Conservation (phyloP, 2,113 vertebrate genomes). For the Jacana jacana region DNA sequence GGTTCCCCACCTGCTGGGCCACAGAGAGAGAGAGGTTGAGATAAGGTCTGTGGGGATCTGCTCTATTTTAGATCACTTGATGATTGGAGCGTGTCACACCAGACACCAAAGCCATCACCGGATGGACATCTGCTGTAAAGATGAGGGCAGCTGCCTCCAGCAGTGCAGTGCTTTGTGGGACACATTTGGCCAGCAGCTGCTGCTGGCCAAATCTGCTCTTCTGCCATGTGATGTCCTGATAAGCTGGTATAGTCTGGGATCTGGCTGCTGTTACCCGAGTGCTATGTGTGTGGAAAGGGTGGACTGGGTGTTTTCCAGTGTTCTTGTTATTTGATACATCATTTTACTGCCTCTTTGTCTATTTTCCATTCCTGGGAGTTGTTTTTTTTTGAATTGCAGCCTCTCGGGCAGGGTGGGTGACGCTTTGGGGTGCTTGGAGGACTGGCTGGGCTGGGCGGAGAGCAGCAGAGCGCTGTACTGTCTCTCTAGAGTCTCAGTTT, state of each 20-base stretch:
- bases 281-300: neutral
- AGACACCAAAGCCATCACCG: neutral
- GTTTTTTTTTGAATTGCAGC: neutral
- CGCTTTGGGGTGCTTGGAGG: neutral
- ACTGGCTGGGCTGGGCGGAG: neutral
- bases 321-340: neutral
- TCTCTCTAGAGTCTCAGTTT: neutral
- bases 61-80: slow-evolving; percentile 11
- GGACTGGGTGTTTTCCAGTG: neutral
- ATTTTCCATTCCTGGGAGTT: neutral
- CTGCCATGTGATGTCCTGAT: slow-evolving; percentile 15
- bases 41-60: neutral
- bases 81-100: slow-evolving; percentile 7
- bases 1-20: neutral
- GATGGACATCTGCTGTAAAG: slow-evolving; percentile 41
- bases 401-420: neutral
- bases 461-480: neutral
- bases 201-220: slow-evolving; percentile 15
- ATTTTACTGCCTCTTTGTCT: slow-evolving; percentile 29
- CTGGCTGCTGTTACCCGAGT: neutral
- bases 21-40: neutral
- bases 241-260: neutral
- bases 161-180: slow-evolving; percentile 9
- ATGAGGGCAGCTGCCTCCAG: slow-evolving; percentile 40
- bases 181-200: slow-evolving; percentile 49